Evolutionary conservation across 2,797 vertebrate species (phyloP).

Genomic region (Kryptolebias ocellatus): DNA sequence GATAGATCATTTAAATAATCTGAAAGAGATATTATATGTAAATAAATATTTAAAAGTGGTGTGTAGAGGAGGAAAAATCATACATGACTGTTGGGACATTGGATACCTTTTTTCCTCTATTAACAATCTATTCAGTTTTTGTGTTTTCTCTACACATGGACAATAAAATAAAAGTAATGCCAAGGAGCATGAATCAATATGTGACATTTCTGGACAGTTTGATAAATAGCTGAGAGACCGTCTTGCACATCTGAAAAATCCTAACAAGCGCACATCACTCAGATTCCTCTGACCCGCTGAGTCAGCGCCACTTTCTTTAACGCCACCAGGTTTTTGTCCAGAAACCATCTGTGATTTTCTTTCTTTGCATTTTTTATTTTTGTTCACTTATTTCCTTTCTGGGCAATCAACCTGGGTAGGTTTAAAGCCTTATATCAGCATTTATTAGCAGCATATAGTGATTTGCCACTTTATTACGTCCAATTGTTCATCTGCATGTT

Average conservation of each 20-base stretch:
- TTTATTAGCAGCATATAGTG: not conserved
- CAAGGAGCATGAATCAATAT: not conserved
- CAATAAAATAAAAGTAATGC: not conserved
- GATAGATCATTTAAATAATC: no score
- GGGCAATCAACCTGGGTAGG: slow-evolving; percentile 15
- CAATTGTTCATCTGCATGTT: no score
- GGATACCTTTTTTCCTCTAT: not conserved
- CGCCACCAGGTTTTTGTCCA: slow-evolving; percentile 15
- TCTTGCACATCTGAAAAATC: not conserved
- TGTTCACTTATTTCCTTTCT: slow-evolving; percentile 1
- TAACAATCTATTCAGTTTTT: not conserved
- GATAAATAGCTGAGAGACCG: not conserved
- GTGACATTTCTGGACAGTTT: not conserved
- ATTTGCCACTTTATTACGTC: no score
- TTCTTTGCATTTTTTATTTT: slow-evolving; percentile 40
- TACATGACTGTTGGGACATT: no score
- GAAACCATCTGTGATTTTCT: slow-evolving; percentile 40
- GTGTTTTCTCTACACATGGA: not conserved
- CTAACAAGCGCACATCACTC: slow-evolving; percentile 48
- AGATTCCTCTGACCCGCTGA: slow-evolving; percentile 54
- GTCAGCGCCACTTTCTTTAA: slow-evolving; percentile 46
- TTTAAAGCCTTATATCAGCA: slow-evolving; percentile 21
- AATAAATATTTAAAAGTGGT: no score
- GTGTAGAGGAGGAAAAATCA: no score
- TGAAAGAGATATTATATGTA: no score